Base-by-base conservation (phyloP, 2,113 vertebrate genomes). In the Platanista minor region DNA sequence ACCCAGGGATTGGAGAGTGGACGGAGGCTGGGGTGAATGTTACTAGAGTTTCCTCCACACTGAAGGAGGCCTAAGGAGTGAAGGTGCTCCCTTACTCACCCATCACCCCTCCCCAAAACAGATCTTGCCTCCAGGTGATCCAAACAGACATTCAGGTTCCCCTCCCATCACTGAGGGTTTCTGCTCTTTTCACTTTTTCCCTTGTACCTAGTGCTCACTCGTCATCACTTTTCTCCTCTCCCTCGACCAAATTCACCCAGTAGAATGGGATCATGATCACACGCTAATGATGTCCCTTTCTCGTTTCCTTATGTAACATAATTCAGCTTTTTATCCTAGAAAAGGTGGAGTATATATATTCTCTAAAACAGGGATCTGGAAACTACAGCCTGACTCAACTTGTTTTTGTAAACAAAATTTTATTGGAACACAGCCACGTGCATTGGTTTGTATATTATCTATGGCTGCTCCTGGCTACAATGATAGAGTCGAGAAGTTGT, bases 331-430 rank as follows among this genome's bases (percentile, higher is more conserved):
- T 92, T 57, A 83, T 27, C n/a, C 13, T 9, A 62, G 49, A 59
- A 95, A 84, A 91, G 72, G 5, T 82, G 3, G n/a, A n/a, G 13
- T 69, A 12, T 6, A 6, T 82, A 46, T 41, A 94, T 41, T 93
- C 36, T 89, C 14, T 96, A 86, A 91, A 87, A 69, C 4, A n/a
- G 66, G 41, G 36, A 21, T 74, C 41, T 25, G 75, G n/a, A 75
- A 92, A 90, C 62, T 64, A 39, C 5, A 61, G 74, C 39, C 43
- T 96, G 29, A 75, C 57, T 25, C 77, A 80, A 59, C 83, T 52
- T 96, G 54, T 93, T 89, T 95, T 92, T 62, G 15, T 83, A 83
- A 97, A 91, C 82, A 64, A 62, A 39, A 39, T 91, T 97, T 62
- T 96, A 82, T 41, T 92, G 80, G 62, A 82, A 90, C 69, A 84